phyloP scores from a whole-genome alignment of 2,113 vertebrate genomes.

The Pteropus alecto region DNA sequence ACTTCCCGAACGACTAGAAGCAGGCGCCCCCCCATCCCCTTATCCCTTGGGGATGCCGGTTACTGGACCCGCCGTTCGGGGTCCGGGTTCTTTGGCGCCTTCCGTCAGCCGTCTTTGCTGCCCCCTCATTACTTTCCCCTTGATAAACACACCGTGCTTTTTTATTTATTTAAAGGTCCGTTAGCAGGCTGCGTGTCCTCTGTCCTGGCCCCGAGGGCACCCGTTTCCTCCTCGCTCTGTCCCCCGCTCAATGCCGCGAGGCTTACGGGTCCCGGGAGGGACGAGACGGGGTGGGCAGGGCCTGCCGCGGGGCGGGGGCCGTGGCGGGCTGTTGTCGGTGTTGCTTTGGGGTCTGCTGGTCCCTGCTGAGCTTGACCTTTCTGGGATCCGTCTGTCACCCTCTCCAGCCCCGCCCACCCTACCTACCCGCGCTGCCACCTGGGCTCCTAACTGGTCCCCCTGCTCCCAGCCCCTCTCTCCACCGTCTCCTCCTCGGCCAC shows the following conservation, averaged over 20 bases:
- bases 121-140: neutral
- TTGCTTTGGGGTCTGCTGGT: no score
- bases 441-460: neutral
- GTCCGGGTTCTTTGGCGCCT: neutral
- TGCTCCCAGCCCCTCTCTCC: neutral
- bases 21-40: neutral
- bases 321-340: no score
- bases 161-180: neutral
- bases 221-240: no score
- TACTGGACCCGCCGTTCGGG: neutral
- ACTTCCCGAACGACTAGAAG: neutral
- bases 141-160: neutral
- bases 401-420: neutral
- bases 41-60: neutral
- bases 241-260: neutral
- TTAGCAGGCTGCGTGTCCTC: neutral
- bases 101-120: neutral
- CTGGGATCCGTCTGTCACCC: neutral
- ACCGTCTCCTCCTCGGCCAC: no score
- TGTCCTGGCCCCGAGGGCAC: neutral
- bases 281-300: no score
- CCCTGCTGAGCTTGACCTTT: neutral
- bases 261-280: no score
- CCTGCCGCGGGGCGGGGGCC: no score
- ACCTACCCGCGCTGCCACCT: no score